Conservation (phyloP, 2,888 invertebrate genomes). For the Sminthurides aquaticus region DNA sequence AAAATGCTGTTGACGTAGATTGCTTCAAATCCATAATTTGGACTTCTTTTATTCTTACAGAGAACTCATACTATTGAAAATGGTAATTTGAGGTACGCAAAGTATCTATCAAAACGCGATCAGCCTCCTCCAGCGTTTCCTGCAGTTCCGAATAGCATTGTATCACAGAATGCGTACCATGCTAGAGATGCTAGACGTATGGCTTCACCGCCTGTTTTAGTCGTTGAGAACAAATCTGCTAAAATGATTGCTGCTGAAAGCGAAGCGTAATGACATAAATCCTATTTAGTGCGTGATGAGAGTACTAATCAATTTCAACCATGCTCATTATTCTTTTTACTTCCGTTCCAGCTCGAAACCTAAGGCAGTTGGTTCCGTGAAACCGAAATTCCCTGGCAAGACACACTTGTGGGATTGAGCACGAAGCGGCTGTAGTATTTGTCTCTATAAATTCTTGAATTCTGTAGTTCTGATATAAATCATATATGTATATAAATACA, state of each 20-base stretch:
- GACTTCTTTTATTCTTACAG: constrained; percentile 46
- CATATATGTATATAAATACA: not conserved
- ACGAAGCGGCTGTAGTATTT: too few species aligned
- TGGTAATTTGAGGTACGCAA: constrained; percentile 60
- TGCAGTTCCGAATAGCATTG: constrained; percentile 69
- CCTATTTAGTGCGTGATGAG: too few species aligned
- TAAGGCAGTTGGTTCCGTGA: not conserved
- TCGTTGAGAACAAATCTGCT: constrained; percentile 46
- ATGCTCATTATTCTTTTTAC: constrained; percentile 1
- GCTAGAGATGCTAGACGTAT: constrained; percentile 73
- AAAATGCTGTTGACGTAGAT: too few species aligned
- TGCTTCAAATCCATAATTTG: too few species aligned
- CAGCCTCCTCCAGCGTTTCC: constrained; percentile 76
- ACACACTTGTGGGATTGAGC: constrained; percentile 5
- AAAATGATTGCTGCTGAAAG: constrained; percentile 27
- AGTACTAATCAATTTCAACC: not conserved
- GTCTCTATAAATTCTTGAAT: too few species aligned
- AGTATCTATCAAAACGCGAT: constrained; percentile 61
- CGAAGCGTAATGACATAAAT: constrained; percentile 18
- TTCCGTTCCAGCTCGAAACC: constrained; percentile 3
- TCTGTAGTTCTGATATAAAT: too few species aligned
- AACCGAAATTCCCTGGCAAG: constrained; percentile 2
- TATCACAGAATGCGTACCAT: constrained; percentile 76
- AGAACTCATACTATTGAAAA: constrained; percentile 51
- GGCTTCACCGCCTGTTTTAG: constrained; percentile 60